Conservation (phyloP, 2,888 invertebrate genomes). For the Pteria penguin region DNA sequence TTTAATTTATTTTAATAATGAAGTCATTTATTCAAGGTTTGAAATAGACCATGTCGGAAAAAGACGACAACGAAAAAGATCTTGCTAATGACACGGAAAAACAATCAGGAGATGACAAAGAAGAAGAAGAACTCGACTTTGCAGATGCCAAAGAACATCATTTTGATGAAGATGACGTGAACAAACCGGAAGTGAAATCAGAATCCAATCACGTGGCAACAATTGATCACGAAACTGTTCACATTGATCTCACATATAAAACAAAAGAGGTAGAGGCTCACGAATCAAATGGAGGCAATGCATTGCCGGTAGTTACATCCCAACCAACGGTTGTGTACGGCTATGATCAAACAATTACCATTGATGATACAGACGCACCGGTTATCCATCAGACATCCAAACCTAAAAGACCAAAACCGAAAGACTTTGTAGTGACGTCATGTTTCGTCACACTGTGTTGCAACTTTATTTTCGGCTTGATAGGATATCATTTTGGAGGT, state of each 20-base stretch:
- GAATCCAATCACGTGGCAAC: too few relatives aligned
- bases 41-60: neutral
- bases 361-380: conserved; percentile 44
- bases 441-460: conserved; percentile 70
- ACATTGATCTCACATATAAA: neutral
- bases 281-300: neutral
- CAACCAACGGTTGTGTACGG: neutral
- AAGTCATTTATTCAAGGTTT: too few relatives aligned
- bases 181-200: too few relatives aligned
- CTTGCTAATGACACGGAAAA: neutral
- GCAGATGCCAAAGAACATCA: too few relatives aligned
- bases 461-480: conserved; percentile 70
- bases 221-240: neutral
- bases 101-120: neutral
- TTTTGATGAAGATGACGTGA: too few relatives aligned
- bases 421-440: conserved; percentile 72
- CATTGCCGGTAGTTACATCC: neutral
- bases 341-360: neutral
- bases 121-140: neutral
- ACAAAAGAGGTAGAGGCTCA: neutral
- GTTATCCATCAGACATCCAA: conserved; percentile 57
- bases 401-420: conserved; percentile 68
- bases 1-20: too few relatives aligned
- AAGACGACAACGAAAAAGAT: neutral
- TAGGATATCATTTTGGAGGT: conserved; percentile 73